Evolutionary conservation across 2,888 invertebrate species (phyloP).

Genomic region (Oscheius myriophilus): DNA sequence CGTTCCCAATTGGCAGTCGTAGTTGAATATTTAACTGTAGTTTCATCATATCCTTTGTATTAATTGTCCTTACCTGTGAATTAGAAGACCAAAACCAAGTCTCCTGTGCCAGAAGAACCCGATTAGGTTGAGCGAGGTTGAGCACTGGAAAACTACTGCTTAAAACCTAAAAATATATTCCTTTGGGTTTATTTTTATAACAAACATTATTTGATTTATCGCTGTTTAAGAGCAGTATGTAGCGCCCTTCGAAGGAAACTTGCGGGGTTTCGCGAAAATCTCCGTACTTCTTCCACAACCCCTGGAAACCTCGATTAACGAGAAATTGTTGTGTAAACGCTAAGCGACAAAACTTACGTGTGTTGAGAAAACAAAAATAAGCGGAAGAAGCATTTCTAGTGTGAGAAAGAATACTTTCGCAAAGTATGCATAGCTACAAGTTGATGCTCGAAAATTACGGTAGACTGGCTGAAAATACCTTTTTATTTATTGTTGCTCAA

Average conservation of each 20-base stretch:
- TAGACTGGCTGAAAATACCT: conserved; percentile 40
- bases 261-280: conserved; percentile 40
- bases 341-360: conserved; percentile 24
- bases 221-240: conserved; percentile 9
- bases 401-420: neutral
- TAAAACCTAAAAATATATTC: neutral
- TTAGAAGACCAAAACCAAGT: neutral
- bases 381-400: conserved; percentile 7
- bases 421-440: conserved; percentile 35
- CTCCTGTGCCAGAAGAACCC: conserved; percentile 7
- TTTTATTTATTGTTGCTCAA: too few relatives aligned
- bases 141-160: conserved; percentile 20
- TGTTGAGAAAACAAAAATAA: conserved; percentile 22
- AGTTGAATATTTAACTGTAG: conserved; percentile 3
- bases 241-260: conserved; percentile 30
- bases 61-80: neutral
- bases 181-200: neutral
- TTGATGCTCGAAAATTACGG: conserved; percentile 33
- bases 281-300: conserved; percentile 38
- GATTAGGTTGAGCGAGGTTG: conserved; percentile 10
- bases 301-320: conserved; percentile 14
- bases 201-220: conserved; percentile 13
- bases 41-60: neutral
- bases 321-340: too few relatives aligned
- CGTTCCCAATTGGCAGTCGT: conserved; percentile 1